These are phyloP conservation scores for Callithrix jacchus DNA, from an alignment of 2,113 vertebrate species.

Conservation along the genomic window DNA sequence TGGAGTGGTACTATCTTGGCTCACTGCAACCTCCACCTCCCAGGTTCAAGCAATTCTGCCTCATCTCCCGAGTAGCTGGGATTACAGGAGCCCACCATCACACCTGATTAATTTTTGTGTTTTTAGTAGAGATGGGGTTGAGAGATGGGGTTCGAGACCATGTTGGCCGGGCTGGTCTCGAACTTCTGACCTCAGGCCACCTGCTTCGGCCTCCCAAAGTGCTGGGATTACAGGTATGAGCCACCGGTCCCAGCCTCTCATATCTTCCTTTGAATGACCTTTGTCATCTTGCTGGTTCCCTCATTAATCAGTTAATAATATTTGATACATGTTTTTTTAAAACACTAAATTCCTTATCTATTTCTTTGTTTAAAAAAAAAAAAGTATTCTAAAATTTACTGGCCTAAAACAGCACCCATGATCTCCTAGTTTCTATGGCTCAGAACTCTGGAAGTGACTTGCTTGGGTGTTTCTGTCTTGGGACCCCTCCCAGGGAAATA, in stretches of 20 bases:
- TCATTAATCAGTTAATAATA: conserved; percentile 19
- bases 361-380: neutral
- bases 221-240: neutral
- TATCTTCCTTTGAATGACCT: neutral
- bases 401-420: neutral
- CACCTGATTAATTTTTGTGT: no score
- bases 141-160: no score
- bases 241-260: neutral
- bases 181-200: no score
- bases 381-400: neutral
- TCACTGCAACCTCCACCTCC: no score
- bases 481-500: neutral
- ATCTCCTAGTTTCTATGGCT: neutral
- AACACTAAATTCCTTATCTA: neutral
- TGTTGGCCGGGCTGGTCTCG: no score
- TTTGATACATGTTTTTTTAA: neutral
- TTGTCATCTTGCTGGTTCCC: neutral
- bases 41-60: no score
- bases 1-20: no score
- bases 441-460: neutral
- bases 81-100: no score
- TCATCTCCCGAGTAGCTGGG: no score
- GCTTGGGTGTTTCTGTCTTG: neutral
- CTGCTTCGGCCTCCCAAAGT: neutral
- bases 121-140: no score